Evolutionary conservation across 2,113 vertebrate genomes (phyloP), one percentile per base, ranked within the genome.

Genomic region (Thinocorus orbignyianus): DNA sequence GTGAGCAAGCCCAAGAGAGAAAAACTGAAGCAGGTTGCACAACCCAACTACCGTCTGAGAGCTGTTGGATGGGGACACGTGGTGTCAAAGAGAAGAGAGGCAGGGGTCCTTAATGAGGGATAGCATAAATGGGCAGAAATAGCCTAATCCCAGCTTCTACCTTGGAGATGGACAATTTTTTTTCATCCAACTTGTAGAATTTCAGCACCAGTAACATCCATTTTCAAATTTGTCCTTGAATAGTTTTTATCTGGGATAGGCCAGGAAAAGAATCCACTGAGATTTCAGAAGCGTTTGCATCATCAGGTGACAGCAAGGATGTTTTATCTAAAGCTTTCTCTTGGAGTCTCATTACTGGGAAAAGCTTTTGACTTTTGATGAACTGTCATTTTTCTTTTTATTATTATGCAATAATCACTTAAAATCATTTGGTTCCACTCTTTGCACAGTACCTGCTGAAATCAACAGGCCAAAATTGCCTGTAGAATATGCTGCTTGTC

Each of bases 341-440:
- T 49, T 57, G 11, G 62, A 77, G 37, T 22, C 22, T 5, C 5
- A 2, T 26, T 46, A 20, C 28, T 3, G 1, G 80, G 46, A 83
- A 77, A 69, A n/a, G 15, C 19, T 48, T 76, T 39, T 31, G 18
- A 42, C 57, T 78, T 28, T 81, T 51, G 49, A 20, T 44, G n/a
- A 69, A 26, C 10, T 65, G 23, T 8, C 1, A 0, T 60, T 88
- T 92, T 76, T 52, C 55, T 54, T 62, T 28, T 13, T 8, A 37
- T 57, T 57, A 12, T 55, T 48, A 48, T 28, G 37, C n/a, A 37
- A 18, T 30, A 42, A 30, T 84, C 74, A 9, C 77, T 81, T 42
- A 22, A 55, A 39, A 51, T 20, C 6, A 4, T 24, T 60, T 0
- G 0, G 17, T 11, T 13, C 48, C 31, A 3, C 5, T 7, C 42